A percentile compares a stretch with the other conserved stretches of the same genome.
Evolutionary conservation across 1,140 invertebrate genomes (phyloP).

Genomic region (Metopolophium dirhodum): DNA sequence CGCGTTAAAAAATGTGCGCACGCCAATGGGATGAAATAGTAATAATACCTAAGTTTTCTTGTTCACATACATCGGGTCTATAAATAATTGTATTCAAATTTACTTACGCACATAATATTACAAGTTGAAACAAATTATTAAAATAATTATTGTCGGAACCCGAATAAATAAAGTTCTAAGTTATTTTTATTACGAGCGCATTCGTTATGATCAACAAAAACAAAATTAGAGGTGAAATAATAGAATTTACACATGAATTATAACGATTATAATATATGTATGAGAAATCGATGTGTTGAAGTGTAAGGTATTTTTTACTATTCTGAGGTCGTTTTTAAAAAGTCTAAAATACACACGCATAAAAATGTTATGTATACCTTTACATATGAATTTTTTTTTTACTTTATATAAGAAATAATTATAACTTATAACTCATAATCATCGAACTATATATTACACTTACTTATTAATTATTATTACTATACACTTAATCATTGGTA

Average conservation of each 20-base stretch:
- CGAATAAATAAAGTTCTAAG: background rate
- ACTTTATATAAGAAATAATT: background rate
- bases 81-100: background rate
- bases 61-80: background rate
- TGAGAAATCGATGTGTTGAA: background rate
- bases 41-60: background rate
- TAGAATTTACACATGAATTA: background rate
- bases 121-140: background rate
- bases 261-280: background rate
- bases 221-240: background rate
- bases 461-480: background rate
- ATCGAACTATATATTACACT: background rate
- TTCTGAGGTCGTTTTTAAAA: background rate
- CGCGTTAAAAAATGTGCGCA: background rate
- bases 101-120: background rate
- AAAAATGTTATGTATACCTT: background rate
- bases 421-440: background rate
- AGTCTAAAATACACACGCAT: background rate
- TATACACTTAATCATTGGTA: background rate
- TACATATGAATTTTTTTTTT: background rate
- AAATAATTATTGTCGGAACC: background rate
- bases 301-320: background rate
- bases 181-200: background rate
- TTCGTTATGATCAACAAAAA: background rate
- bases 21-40: background rate